These are phyloP conservation scores for Alligator sinensis DNA, from an alignment of 2,113 vertebrate genomes.

Conservation along the genomic window DNA sequence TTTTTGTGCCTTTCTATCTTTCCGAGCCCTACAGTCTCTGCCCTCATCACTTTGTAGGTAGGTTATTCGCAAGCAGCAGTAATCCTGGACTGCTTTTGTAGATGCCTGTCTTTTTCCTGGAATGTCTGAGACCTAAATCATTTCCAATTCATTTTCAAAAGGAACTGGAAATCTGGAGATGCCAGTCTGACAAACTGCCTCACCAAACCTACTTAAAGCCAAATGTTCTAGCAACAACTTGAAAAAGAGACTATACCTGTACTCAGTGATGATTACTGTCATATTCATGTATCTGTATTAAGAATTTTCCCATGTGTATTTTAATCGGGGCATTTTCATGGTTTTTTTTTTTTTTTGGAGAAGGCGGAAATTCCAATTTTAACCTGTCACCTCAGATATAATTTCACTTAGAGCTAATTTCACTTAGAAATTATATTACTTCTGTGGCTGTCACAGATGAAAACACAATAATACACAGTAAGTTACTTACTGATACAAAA, in stretches of 20 bases:
- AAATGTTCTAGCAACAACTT: not conserved
- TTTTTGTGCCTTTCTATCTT: not conserved
- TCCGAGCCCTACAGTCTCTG: not conserved
- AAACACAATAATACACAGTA: conserved; percentile 10
- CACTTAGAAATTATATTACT: conserved; percentile 28
- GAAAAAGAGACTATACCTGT: not conserved
- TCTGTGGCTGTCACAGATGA: not conserved
- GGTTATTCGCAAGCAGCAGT: not conserved
- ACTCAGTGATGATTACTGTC: too few species aligned
- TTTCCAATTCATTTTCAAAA: not conserved
- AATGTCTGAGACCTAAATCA: not conserved
- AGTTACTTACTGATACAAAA: not conserved
- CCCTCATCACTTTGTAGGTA: too few species aligned
- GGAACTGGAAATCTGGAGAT: not conserved
- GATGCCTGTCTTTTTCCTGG: not conserved
- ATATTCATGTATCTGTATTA: not conserved
- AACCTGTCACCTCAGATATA: not conserved
- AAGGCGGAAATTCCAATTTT: not conserved
- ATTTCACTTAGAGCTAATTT: not conserved
- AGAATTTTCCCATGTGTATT: not conserved
- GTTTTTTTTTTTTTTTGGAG: not conserved
- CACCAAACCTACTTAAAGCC: not conserved
- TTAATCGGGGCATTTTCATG: not conserved
- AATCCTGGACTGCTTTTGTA: not conserved
- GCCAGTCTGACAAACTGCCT: not conserved